Base-by-base conservation (phyloP, 2,113 vertebrate species). In the Callionymus lyra region DNA sequence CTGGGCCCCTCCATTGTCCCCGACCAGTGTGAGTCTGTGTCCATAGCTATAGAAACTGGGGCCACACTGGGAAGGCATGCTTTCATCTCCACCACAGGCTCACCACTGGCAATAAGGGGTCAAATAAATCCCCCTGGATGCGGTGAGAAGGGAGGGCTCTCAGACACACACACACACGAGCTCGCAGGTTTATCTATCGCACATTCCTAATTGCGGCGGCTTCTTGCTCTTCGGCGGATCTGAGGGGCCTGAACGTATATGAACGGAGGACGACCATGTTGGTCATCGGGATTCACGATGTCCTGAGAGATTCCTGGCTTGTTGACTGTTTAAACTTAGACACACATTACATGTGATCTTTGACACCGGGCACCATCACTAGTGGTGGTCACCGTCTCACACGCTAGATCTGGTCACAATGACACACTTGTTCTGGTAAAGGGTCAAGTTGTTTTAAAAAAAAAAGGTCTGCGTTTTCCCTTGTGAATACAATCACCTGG, bases 41-140 rank as follows among this genome's bases (percentile, higher is more conserved):
- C 86, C 85, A 89, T 91, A 85, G 81, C 90, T 89, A 89, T 90
- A 89, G 88, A 88, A 85, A 85, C 84, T 70, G 74, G 81, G 82
- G 79, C 83, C 81, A 57, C 70, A 55, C 66, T 69, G 77, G 65
- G 16, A 80, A 87, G 81, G 89, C 88, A 90, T 89, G 90, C 90
- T 91, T 91, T 91, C 87, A 91, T 91, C 85, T 91, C 72, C 53
- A 64, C 86, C 86, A 85, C 84, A 86, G 82, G 82, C 86, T 83
- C 80, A 84, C 81, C 76, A 68, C 79, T 73, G 83, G 72, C 31
- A 84, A 84, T 82, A 81, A 84, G 82, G 76, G 82, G 76, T 84
- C 78, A 80, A 76, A 80, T 75, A 80, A 79, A 76, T 74, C 75
- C 74, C 68, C 68, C 70, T 72, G 69, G 74, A 74, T 71, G 69